Conservation (phyloP, 2,113 vertebrate species). For the Aegithalos caudatus region DNA sequence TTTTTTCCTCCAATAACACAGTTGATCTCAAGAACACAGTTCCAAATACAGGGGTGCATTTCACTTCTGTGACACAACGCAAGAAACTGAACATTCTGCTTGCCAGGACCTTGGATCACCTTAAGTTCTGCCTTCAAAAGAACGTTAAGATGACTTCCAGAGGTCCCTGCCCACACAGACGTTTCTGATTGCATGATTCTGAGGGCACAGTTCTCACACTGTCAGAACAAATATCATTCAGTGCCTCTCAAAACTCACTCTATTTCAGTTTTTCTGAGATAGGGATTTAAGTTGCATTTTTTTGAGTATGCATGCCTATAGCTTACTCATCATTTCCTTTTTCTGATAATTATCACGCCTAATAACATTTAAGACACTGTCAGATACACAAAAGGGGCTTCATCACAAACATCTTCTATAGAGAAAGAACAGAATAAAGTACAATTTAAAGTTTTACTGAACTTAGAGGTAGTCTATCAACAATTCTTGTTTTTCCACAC, state of each 20-base stretch:
- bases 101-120: background rate
- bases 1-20: background rate
- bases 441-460: background rate
- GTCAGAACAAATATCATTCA: background rate
- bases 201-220: background rate
- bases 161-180: background rate
- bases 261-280: background rate
- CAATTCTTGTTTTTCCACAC: background rate
- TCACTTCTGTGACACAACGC: background rate
- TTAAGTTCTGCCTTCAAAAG: background rate
- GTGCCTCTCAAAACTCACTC: background rate
- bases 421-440: background rate
- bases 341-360: background rate
- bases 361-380: background rate
- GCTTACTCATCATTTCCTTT: background rate
- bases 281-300: background rate
- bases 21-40: background rate
- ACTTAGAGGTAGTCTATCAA: background rate
- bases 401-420: background rate
- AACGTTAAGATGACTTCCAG: background rate
- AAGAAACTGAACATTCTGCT: background rate
- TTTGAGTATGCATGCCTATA: background rate
- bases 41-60: background rate
- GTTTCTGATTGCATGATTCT: background rate
- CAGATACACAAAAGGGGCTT: background rate